A percentile compares a stretch with the other conserved stretches of the same genome.
Evolutionary conservation across 2,888 invertebrate species (phyloP).

Genomic region (Calliscelio sp.): DNA sequence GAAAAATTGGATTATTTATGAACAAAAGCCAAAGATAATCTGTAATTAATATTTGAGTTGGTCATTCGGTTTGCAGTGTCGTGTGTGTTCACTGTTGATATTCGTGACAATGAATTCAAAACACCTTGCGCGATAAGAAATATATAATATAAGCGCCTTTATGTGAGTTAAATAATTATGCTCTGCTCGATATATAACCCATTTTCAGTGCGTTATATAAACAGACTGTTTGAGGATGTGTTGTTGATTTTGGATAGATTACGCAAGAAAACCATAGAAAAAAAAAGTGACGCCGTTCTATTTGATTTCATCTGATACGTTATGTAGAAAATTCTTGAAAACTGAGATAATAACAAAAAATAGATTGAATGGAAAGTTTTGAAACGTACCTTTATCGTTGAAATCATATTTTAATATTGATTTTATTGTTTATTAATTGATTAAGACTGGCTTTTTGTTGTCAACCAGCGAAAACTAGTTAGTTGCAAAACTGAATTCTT

Average conservation of each 20-base stretch:
- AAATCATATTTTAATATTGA: too few relatives aligned
- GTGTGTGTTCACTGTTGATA: conserved; percentile 3
- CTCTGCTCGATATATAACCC: conserved; percentile 18
- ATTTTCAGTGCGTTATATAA: conserved; percentile 29
- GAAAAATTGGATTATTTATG: not conserved
- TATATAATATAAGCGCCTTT: conserved; percentile 9
- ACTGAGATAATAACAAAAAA: too few relatives aligned
- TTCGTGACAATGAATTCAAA: conserved; percentile 24
- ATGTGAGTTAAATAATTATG: conserved; percentile 28
- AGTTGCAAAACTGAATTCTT: too few relatives aligned
- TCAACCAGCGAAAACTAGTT: too few relatives aligned
- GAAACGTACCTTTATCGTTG: too few relatives aligned
- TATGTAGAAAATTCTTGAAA: too few relatives aligned
- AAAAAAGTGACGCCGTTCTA: too few relatives aligned
- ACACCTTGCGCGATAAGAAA: conserved; percentile 28
- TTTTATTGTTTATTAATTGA: too few relatives aligned
- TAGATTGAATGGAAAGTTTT: too few relatives aligned
- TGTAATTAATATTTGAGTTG: too few relatives aligned
- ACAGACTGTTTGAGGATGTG: conserved; percentile 22
- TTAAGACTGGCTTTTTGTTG: too few relatives aligned
- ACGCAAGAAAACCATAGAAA: conserved; percentile 35
- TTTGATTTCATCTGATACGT: too few relatives aligned
- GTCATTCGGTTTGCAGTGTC: conserved; percentile 5
- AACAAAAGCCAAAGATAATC: not conserved
- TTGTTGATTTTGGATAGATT: conserved; percentile 27